Evolutionary conservation across 2,113 vertebrate genomes (phyloP).

Genomic region (Herpailurus yagouaroundi): DNA sequence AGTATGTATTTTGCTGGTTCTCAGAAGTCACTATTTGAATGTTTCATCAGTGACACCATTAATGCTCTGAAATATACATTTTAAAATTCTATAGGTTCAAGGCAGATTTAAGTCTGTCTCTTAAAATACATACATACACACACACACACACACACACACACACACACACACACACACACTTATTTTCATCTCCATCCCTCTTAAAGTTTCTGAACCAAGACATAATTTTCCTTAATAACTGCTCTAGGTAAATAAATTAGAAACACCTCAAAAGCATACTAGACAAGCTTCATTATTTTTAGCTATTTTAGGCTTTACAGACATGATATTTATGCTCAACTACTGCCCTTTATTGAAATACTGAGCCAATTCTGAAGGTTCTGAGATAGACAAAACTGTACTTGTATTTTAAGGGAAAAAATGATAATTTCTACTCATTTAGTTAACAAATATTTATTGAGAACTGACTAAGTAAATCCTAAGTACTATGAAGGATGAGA

Average conservation of each 20-base stretch:
- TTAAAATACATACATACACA: background rate
- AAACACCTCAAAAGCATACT: background rate
- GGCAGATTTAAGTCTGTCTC: too few species aligned
- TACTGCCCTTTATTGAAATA: background rate
- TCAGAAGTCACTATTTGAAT: background rate
- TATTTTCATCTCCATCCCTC: background rate
- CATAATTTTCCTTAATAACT: background rate
- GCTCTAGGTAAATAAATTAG: background rate
- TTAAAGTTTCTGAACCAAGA: background rate
- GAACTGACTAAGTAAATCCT: background rate
- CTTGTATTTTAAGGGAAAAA: background rate
- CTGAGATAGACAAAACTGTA: background rate
- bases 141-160: too few species aligned
- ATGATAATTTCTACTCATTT: background rate
- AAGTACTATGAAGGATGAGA: background rate
- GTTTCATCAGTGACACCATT: accelerated
- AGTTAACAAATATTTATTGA: background rate
- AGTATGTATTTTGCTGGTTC: background rate
- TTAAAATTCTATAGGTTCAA: background rate
- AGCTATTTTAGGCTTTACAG: background rate
- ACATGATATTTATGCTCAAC: background rate
- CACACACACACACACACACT: too few species aligned
- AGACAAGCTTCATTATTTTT: background rate
- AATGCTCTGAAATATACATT: background rate
- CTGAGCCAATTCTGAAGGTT: background rate